A percentile compares a stretch with the other conserved stretches of the same genome.
These are phyloP conservation scores for Neria commutata DNA, from an alignment of 2,888 invertebrate genomes.

Conservation along the genomic window DNA sequence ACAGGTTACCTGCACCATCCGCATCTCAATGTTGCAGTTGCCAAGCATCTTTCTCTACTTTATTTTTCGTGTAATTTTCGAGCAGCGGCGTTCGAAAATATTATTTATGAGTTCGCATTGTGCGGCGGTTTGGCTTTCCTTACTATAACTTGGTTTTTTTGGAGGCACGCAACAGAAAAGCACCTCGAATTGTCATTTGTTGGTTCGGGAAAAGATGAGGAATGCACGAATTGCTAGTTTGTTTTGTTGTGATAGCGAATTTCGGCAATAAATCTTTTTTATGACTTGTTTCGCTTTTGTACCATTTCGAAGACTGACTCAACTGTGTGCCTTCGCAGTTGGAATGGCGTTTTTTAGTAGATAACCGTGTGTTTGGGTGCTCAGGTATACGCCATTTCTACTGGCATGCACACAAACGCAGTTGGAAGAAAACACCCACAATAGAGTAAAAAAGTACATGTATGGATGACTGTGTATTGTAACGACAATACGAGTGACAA, in stretches of 20 bases:
- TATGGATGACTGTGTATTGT: no score
- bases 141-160: background rate
- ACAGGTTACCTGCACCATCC: conserved; percentile 47
- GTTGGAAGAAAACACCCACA: no score
- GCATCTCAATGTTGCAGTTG: no score
- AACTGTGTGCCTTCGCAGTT: no score
- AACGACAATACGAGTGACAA: no score
- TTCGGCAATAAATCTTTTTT: conserved; percentile 17
- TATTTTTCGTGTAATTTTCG: conserved; percentile 29
- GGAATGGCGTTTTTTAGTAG: no score
- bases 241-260: conserved; percentile 10
- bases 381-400: no score
- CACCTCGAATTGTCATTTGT: background rate
- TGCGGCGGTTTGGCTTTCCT: conserved; percentile 40
- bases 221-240: background rate
- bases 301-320: no score
- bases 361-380: no score
- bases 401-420: no score
- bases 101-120: conserved; percentile 53
- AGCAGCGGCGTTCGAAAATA: conserved; percentile 38
- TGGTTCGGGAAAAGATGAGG: background rate
- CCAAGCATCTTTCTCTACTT: conserved; percentile 29
- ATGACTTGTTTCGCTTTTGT: background rate
- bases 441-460: no score
- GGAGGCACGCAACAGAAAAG: background rate